phyloP scores from a whole-genome alignment of 2,888 invertebrate genomes.

The Hyalella azteca region DNA sequence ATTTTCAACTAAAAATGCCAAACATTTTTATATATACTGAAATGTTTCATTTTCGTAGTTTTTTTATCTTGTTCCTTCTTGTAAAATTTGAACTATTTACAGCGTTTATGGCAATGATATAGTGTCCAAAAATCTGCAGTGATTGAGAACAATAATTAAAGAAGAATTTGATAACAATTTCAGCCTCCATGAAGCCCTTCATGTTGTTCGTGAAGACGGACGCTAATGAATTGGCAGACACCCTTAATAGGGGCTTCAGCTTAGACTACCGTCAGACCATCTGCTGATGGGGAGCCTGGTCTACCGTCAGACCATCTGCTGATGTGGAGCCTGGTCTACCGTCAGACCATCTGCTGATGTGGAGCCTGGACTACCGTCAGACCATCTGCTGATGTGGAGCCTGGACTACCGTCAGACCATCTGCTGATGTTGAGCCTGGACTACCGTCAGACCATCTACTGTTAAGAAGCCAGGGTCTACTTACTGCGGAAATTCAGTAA shows the following conservation, averaged over 20 bases:
- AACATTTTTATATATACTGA: too few species aligned
- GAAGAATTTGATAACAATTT: slow-evolving; percentile 60
- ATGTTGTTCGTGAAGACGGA: slow-evolving; percentile 76
- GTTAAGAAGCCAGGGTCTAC: too few species aligned
- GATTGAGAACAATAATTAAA: too few species aligned
- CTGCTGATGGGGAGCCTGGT: slow-evolving; percentile 66
- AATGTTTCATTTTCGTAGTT: too few species aligned
- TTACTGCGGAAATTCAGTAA: too few species aligned
- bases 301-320: slow-evolving; percentile 68
- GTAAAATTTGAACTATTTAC: too few species aligned
- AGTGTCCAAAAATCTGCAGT: too few species aligned
- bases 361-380: slow-evolving; percentile 73
- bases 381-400: slow-evolving; percentile 64
- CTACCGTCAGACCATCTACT: too few species aligned
- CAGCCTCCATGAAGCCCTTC: slow-evolving; percentile 74
- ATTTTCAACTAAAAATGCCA: too few species aligned
- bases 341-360: slow-evolving; percentile 64
- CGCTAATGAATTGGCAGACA: slow-evolving; percentile 70
- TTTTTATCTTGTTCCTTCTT: too few species aligned
- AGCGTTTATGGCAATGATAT: too few species aligned
- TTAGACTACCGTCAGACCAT: slow-evolving; percentile 70
- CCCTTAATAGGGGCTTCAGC: slow-evolving; percentile 77
- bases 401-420: slow-evolving; percentile 69
- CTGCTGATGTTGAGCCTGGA: too few species aligned
- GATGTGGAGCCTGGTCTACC: slow-evolving; percentile 70